A percentile compares a stretch with the other conserved stretches of the same genome.
phyloP scores from a whole-genome alignment of 2,797 vertebrate genomes.

The Adrianichthys oophorus region DNA sequence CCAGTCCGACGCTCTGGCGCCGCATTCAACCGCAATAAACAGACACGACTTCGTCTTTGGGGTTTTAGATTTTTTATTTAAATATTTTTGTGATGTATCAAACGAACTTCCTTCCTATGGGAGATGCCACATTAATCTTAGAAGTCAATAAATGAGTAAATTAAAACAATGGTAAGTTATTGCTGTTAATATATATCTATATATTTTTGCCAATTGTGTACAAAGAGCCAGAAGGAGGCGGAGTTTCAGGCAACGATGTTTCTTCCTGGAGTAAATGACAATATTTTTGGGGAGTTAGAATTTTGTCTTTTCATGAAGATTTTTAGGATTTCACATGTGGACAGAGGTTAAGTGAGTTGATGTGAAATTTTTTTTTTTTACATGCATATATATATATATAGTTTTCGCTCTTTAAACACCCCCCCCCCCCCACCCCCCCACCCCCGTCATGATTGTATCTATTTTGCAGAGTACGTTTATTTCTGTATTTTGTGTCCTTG shows the following conservation, averaged over 20 bases:
- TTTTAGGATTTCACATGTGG: constrained; percentile 85
- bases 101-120: constrained; percentile 85
- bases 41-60: constrained; percentile 44
- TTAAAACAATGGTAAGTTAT: constrained; percentile 88
- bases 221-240: constrained; percentile 77
- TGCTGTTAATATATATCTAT: constrained; percentile 83
- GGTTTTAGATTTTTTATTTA: constrained; percentile 88
- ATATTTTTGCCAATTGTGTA: constrained; percentile 86
- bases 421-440: constrained; percentile 61
- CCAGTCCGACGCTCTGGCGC: constrained; percentile 55
- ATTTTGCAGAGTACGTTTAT: constrained; percentile 75
- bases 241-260: constrained; percentile 78
- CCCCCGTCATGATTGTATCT: constrained; percentile 73
- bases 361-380: constrained; percentile 89
- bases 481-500: constrained; percentile 44
- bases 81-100: constrained; percentile 91
- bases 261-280: constrained; percentile 79
- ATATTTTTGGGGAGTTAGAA: constrained; percentile 84
- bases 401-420: constrained; percentile 70
- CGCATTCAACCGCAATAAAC: constrained; percentile 63
- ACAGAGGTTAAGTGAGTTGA: constrained; percentile 68
- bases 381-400: constrained; percentile 66
- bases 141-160: constrained; percentile 83
- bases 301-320: constrained; percentile 86
- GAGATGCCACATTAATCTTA: constrained; percentile 83